Conservation (phyloP, 1,140 invertebrate genomes). For the Archivesica marissinica region DNA sequence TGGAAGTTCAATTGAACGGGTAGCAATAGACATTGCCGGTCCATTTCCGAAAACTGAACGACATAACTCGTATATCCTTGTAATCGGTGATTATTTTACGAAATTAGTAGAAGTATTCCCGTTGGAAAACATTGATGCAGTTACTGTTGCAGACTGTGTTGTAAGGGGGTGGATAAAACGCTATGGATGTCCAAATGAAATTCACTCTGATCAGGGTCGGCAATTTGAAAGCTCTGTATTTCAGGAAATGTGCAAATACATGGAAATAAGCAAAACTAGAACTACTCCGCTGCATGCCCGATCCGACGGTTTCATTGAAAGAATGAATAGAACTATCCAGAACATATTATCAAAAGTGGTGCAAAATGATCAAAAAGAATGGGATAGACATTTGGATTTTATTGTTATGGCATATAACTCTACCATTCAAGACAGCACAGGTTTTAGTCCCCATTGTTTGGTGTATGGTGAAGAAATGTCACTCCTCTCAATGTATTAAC, state of each 20-base stretch:
- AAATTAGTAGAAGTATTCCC: conserved; percentile 26
- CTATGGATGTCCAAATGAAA: neutral
- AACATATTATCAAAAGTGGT: conserved; percentile 8
- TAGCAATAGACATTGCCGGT: conserved; percentile 18
- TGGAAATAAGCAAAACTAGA: conserved; percentile 18
- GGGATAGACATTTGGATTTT: conserved; percentile 20
- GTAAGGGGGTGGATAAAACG: neutral
- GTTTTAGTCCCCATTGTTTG: neutral
- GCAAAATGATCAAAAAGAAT: conserved; percentile 43
- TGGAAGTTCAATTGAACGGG: neutral
- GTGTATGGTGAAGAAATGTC: conserved; percentile 30
- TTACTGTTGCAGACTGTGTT: conserved; percentile 8
- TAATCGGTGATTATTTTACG: conserved; percentile 39
- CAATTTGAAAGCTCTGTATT: conserved; percentile 27
- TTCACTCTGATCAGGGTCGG: conserved; percentile 21
- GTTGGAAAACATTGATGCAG: neutral
- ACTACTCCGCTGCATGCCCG: conserved; percentile 22
- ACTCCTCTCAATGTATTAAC: neutral
- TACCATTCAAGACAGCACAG: neutral
- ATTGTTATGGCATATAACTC: conserved; percentile 19
- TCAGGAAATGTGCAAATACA: conserved; percentile 5
- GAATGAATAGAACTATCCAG: conserved; percentile 3
- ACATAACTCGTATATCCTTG: conserved; percentile 4
- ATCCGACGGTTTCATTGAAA: conserved; percentile 8
- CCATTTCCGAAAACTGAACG: neutral